These are phyloP conservation scores for Cryptocephalus primarius DNA, from an alignment of 2,888 invertebrate genomes.

Conservation along the genomic window DNA sequence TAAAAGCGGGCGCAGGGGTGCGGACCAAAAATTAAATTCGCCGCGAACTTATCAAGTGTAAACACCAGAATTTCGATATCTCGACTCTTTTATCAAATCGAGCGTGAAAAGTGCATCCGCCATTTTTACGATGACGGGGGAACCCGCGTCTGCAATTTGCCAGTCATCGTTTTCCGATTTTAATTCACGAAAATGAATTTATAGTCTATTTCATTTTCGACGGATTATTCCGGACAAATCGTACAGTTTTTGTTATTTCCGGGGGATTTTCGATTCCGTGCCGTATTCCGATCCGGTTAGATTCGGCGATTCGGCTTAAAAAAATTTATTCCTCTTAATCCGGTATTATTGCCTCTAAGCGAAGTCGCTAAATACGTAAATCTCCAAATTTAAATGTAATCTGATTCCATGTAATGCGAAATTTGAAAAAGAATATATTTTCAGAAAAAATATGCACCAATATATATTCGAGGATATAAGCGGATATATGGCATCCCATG, in stretches of 20 bases:
- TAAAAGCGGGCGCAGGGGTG: background rate
- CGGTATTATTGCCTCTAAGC: background rate
- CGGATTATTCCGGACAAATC: background rate
- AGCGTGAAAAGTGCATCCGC: conserved; percentile 27
- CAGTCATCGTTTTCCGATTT: conserved; percentile 27
- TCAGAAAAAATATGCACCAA: too few species aligned
- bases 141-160: conserved; percentile 13
- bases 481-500: too few species aligned
- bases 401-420: too few species aligned
- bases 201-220: conserved; percentile 9
- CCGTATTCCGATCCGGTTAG: background rate
- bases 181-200: conserved; percentile 22
- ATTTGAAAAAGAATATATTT: too few species aligned
- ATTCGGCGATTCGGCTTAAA: background rate
- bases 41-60: conserved; percentile 25
- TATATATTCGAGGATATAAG: too few species aligned
- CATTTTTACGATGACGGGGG: conserved; percentile 8
- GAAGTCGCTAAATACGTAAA: background rate
- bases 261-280: background rate
- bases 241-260: background rate
- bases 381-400: too few species aligned
- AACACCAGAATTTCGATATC: conserved; percentile 27
- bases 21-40: conserved; percentile 25
- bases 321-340: too few species aligned
- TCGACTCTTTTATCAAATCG: conserved; percentile 24